Evolutionary conservation across 2,797 vertebrate species (phyloP), one percentile per base, ranked within the genome.

Genomic region (Lepidocolaptes lacrymiger): DNA sequence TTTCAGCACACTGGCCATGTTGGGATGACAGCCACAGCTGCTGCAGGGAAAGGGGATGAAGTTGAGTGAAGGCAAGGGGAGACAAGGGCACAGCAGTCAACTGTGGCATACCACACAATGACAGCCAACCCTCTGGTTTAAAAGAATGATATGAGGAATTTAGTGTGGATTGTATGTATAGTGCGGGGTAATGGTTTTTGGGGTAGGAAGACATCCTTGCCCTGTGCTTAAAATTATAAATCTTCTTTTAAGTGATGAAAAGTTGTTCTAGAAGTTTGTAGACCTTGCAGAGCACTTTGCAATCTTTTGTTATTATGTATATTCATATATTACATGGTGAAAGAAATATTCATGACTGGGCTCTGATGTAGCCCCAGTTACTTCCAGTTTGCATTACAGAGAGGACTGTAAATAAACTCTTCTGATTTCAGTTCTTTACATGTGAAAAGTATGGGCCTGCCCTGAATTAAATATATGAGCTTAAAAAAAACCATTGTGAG

Each of bases 171-270:
- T 62, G 3, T 37, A 37, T 7, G 34, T 27, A 54, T 12, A 46
- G 19, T 39, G 64, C 13, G 1, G 7, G 22, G 12, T 8, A 59
- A 23, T 1, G 39, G 9, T 3, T 27, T 64, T 17, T 1, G 13
- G 10, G 11, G 10, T n/a, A 68, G 36, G 9, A 85, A 85, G 32
- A 67, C 19, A 68, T 61, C 6, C 14, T 49, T 74, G 13, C 2
- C 16, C 64, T 87, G 32, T 7, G 46, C 30, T 89, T 56, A 44
- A 71, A 91, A 75, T 56, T 13, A n/a, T 49, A 82, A 64, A 7
- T 48, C 14, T 68, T 54, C 14, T 68, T 58, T 77, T 21, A 59
- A 74, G 26, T 1, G 2, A 34, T 7, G 9, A 58, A 41, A 66
- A 14, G 2, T 52, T 80, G 15, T n/a, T 43, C 24, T 74, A 16